Conservation (phyloP, 2,797 vertebrate genomes). For the Malurus splendens region DNA sequence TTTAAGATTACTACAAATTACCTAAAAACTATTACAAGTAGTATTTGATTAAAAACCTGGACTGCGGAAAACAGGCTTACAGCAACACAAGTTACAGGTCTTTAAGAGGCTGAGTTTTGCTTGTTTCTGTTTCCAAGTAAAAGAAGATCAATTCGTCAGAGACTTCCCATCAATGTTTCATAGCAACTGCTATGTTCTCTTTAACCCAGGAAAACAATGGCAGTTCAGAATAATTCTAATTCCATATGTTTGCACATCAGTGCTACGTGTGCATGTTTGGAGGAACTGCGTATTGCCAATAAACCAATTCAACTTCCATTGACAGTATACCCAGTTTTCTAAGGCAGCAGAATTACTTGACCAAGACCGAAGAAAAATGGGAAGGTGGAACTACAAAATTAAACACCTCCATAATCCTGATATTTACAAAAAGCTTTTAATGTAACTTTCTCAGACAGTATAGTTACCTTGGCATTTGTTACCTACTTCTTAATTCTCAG, state of each 20-base stretch:
- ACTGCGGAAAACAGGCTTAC: not conserved
- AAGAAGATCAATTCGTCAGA: not conserved
- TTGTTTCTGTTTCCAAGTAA: not conserved
- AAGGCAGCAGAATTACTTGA: not conserved
- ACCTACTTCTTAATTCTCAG: not conserved
- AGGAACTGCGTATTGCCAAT: not conserved
- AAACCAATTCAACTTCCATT: not conserved
- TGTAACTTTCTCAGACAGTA: not conserved
- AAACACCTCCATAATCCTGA: not conserved
- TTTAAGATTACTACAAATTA: not conserved
- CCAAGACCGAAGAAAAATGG: not conserved
- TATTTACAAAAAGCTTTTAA: not conserved
- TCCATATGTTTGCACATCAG: not conserved
- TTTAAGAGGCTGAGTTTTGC: not conserved
- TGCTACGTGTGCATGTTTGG: not conserved
- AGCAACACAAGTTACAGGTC: not conserved
- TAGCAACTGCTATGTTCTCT: not conserved
- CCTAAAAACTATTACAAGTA: not conserved
- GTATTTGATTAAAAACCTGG: not conserved
- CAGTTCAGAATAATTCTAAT: not conserved
- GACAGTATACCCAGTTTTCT: not conserved
- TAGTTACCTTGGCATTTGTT: not conserved
- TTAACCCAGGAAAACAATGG: not conserved
- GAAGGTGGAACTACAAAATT: not conserved
- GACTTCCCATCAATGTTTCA: not conserved